phyloP scores from a whole-genome alignment of 1,140 invertebrate species.

The Trichonephila inaurata region DNA sequence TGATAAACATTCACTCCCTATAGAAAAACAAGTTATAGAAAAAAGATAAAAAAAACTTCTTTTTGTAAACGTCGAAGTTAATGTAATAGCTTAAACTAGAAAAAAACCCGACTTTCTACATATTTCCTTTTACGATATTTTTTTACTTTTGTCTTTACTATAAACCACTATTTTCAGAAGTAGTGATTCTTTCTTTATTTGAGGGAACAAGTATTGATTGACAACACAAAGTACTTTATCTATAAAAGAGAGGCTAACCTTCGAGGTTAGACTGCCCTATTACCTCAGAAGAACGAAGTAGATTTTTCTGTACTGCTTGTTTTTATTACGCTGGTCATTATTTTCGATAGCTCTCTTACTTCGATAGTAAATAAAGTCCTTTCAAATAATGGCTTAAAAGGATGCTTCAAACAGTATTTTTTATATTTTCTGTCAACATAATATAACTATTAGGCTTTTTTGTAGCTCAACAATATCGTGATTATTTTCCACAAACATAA shows the following conservation, averaged over 20 bases:
- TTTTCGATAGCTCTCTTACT: neutral
- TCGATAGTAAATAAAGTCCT: neutral
- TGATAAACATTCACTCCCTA: no score
- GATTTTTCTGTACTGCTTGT: neutral
- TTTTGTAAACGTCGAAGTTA: no score
- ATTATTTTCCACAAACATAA: no score
- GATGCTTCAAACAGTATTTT: neutral
- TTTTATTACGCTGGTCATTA: neutral
- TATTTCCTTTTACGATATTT: no score
- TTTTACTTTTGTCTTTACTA: neutral
- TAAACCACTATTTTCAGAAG: neutral
- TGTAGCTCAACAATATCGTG: no score
- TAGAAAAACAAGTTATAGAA: no score
- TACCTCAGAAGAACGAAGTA: neutral
- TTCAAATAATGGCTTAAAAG: neutral
- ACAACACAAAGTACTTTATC: neutral
- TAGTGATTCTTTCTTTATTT: neutral
- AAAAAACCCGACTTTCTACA: no score
- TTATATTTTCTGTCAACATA: neutral
- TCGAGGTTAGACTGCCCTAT: neutral
- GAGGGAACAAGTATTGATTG: neutral
- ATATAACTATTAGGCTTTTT: no score
- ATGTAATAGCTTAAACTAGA: no score
- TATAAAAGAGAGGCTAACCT: neutral
- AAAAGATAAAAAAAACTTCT: no score